phyloP scores from a whole-genome alignment of 2,797 vertebrate genomes.

The Brachymystax lenok region DNA sequence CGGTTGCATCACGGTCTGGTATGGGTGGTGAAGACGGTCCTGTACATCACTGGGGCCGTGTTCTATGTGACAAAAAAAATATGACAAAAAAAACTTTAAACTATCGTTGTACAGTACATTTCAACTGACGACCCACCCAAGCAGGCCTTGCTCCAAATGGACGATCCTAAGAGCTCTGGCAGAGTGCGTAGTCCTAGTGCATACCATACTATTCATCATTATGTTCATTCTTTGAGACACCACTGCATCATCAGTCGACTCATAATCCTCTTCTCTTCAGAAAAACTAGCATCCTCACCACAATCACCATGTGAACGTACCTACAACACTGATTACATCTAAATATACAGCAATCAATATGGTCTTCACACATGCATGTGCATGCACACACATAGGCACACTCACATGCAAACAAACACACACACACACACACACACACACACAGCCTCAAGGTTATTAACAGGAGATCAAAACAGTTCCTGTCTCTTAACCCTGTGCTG shows the following conservation, averaged over 20 bases:
- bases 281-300: constrained; percentile 8
- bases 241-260: constrained; percentile 14
- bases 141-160: too few relatives aligned
- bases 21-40: too few relatives aligned
- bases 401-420: constrained; percentile 3
- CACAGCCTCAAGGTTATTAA: constrained; percentile 21
- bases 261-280: constrained; percentile 23
- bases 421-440: background rate
- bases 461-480: constrained; percentile 35
- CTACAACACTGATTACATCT: constrained; percentile 38
- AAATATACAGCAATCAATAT: constrained; percentile 48
- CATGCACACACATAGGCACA: constrained; percentile 2
- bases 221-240: constrained; percentile 22
- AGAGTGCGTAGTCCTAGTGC: background rate
- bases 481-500: constrained; percentile 36
- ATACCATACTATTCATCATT: constrained; percentile 27
- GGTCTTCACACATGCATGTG: background rate
- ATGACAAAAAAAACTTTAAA: too few relatives aligned
- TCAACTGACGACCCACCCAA: too few relatives aligned
- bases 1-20: too few relatives aligned
- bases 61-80: too few relatives aligned
- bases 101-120: too few relatives aligned
- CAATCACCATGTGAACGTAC: constrained; percentile 31
- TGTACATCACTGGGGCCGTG: too few relatives aligned
- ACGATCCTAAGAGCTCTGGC: background rate